A percentile compares a stretch with the other conserved stretches of the same genome.
Evolutionary conservation across 2,797 vertebrate species (phyloP).

Genomic region (Scleropages formosus): DNA sequence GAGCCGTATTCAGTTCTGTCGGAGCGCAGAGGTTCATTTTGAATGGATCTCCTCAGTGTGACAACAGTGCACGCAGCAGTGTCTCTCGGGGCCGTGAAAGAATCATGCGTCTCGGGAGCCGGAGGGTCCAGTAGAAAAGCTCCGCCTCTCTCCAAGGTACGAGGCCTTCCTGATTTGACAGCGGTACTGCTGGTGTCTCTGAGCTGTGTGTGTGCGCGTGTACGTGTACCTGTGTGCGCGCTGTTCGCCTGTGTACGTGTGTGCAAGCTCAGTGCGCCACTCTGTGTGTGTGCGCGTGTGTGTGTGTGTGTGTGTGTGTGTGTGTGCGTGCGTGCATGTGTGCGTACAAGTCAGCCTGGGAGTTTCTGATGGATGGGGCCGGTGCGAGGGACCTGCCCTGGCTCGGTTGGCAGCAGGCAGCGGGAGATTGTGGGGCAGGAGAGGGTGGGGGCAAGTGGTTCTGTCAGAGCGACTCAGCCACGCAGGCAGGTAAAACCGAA

Average conservation of each 20-base stretch:
- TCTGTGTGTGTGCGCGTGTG: constrained; percentile 13
- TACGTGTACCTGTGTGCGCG: not conserved
- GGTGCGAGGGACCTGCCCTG: not conserved
- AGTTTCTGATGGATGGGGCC: not conserved
- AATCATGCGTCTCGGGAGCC: too few relatives aligned
- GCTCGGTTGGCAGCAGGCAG: not conserved
- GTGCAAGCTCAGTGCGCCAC: not conserved
- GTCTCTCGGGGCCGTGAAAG: too few relatives aligned
- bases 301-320: not conserved
- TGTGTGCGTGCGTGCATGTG: not conserved
- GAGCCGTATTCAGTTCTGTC: too few relatives aligned
- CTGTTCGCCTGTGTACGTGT: not conserved
- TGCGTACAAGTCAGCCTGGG: not conserved
- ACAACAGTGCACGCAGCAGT: too few relatives aligned
- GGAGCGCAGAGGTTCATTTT: too few relatives aligned
- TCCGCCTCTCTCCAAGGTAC: too few relatives aligned
- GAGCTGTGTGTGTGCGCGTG: not conserved
- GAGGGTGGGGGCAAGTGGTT: not conserved
- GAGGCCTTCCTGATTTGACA: too few relatives aligned
- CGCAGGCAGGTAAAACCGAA: constrained; percentile 36
- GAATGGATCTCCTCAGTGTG: too few relatives aligned
- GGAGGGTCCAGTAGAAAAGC: too few relatives aligned
- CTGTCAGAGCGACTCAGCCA: constrained; percentile 53
- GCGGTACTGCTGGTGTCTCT: not conserved
- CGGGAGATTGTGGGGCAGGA: not conserved